phyloP scores from a whole-genome alignment of 2,797 vertebrate species.

The Rhinogobio ventralis region DNA sequence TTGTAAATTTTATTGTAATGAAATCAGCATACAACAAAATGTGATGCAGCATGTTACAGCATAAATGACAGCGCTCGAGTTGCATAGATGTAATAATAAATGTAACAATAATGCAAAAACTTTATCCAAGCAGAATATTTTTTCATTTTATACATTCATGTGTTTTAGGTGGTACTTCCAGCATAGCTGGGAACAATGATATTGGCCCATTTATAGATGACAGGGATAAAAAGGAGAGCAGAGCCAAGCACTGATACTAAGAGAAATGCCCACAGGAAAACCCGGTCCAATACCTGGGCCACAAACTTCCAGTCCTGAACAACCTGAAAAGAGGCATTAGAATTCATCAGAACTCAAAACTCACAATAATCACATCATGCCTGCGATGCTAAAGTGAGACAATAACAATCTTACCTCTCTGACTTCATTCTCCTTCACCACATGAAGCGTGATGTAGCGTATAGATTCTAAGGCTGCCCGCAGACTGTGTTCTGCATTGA shows the following conservation, averaged over 20 bases:
- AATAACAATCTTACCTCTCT: constrained; percentile 82
- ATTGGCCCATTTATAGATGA: constrained; percentile 95
- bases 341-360: neutral
- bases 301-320: constrained; percentile 87
- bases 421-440: constrained; percentile 91
- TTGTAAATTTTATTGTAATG: constrained; percentile 24
- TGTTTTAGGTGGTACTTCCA: constrained; percentile 72
- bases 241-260: constrained; percentile 83
- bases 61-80: neutral
- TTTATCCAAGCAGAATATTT: neutral
- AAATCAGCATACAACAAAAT: constrained; percentile 9
- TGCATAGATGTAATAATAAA: constrained; percentile 23
- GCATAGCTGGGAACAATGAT: constrained; percentile 84
- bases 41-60: constrained; percentile 9
- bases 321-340: constrained; percentile 61
- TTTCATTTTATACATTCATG: neutral
- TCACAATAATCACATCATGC: neutral
- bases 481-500: constrained; percentile 78
- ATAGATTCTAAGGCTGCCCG: constrained; percentile 91
- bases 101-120: neutral
- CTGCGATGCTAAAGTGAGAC: neutral
- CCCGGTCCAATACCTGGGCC: constrained; percentile 82
- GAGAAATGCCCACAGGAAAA: constrained; percentile 81
- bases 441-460: constrained; percentile 90
- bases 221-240: constrained; percentile 90